phyloP scores from a whole-genome alignment of 2,113 vertebrate species.

The Jacana jacana region DNA sequence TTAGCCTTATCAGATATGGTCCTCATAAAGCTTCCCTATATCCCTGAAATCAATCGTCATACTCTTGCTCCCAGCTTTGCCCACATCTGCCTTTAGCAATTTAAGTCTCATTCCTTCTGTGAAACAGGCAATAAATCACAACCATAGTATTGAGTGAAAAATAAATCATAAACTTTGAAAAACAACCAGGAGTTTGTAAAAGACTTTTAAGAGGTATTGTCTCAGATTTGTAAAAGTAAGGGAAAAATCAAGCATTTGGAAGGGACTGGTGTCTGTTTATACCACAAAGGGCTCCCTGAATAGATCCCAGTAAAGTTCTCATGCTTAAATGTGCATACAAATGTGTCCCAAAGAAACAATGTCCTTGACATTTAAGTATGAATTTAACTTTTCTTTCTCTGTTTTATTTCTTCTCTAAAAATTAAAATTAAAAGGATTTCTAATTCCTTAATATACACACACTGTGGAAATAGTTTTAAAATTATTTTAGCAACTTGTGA shows the following conservation, averaged over 20 bases:
- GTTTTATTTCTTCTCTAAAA: not conserved
- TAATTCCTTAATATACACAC: not conserved
- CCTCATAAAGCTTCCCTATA: not conserved
- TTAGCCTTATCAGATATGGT: not conserved
- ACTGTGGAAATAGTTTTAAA: not conserved
- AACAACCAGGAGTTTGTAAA: constrained; percentile 20
- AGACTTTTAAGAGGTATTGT: not conserved
- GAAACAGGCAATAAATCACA: constrained; percentile 64
- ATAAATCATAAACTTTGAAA: constrained; percentile 66
- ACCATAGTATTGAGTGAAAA: constrained; percentile 41
- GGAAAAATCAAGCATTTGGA: not conserved
- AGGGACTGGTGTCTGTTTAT: not conserved
- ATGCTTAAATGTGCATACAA: not conserved
- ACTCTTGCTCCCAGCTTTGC: not conserved
- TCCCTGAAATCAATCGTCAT: constrained; percentile 23
- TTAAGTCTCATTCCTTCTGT: constrained; percentile 47
- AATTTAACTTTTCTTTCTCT: not conserved
- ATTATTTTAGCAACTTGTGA: not conserved
- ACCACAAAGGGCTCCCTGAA: not conserved
- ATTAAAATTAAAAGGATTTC: not conserved
- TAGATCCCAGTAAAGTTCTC: not conserved
- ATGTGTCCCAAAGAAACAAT: not conserved
- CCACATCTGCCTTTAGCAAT: constrained; percentile 45
- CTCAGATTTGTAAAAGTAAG: not conserved
- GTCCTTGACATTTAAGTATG: not conserved